These are phyloP conservation scores for Suricata suricatta DNA, from an alignment of 2,113 vertebrate species.

Conservation along the genomic window DNA sequence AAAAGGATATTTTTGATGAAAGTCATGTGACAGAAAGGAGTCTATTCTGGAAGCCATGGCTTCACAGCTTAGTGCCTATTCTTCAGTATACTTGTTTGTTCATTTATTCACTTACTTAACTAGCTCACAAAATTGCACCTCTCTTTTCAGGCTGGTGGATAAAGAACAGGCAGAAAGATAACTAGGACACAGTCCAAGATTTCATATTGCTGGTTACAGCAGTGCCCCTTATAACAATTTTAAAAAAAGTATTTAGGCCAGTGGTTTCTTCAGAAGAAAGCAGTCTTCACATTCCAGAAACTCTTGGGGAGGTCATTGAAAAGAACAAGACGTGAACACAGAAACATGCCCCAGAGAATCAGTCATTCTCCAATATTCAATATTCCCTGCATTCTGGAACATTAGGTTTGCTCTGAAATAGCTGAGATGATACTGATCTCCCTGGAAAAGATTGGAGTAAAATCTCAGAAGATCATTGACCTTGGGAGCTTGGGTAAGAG, in stretches of 20 bases:
- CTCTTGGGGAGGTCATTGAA: slow-evolving; percentile 20
- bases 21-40: background rate
- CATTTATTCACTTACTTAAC: background rate
- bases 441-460: background rate
- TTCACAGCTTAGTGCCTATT: background rate
- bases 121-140: background rate
- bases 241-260: background rate
- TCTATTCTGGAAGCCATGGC: background rate
- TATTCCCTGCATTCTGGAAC: background rate
- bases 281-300: slow-evolving; percentile 55
- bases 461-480: background rate
- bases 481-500: background rate
- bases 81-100: background rate
- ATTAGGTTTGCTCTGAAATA: slow-evolving; percentile 31
- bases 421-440: background rate
- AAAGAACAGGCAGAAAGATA: slow-evolving; percentile 1
- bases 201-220: background rate
- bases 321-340: slow-evolving; percentile 22
- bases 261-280: slow-evolving; percentile 42
- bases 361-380: background rate
- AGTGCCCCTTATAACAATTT: background rate
- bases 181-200: background rate
- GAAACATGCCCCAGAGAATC: background rate
- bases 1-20: background rate
- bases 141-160: background rate